phyloP scores from a whole-genome alignment of 2,113 vertebrate genomes.

The Leucopsar rothschildi region DNA sequence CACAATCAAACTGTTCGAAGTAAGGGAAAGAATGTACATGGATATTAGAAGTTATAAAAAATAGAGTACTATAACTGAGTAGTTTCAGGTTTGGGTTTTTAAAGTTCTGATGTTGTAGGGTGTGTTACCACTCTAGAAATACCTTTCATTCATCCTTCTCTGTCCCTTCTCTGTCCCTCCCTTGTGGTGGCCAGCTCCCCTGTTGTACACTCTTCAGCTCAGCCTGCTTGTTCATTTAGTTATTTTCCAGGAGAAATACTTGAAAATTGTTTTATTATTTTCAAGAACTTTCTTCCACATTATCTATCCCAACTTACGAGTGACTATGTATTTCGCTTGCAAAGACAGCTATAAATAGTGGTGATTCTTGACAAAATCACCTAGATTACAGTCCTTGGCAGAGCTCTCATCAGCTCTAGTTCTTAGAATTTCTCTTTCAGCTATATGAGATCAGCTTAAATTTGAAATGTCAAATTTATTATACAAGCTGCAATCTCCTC shows the following conservation, averaged over 20 bases:
- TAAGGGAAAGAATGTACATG: background rate
- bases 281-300: background rate
- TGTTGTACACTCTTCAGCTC: background rate
- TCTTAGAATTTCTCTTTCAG: background rate
- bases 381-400: background rate
- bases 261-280: background rate
- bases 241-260: background rate
- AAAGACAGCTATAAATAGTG: background rate
- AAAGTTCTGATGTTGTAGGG: background rate
- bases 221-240: background rate
- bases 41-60: background rate
- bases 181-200: background rate
- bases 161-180: background rate
- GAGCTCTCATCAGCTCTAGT: background rate
- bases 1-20: conserved; percentile 35
- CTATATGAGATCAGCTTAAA: background rate
- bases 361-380: background rate
- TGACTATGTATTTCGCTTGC: background rate
- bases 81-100: background rate
- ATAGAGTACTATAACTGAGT: background rate
- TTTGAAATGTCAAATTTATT: background rate
- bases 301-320: background rate
- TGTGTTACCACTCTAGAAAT: background rate
- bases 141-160: background rate
- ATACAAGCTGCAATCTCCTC: background rate